These are phyloP conservation scores for Nephrotoma flavescens DNA, from an alignment of 2,888 invertebrate genomes.

Conservation along the genomic window DNA sequence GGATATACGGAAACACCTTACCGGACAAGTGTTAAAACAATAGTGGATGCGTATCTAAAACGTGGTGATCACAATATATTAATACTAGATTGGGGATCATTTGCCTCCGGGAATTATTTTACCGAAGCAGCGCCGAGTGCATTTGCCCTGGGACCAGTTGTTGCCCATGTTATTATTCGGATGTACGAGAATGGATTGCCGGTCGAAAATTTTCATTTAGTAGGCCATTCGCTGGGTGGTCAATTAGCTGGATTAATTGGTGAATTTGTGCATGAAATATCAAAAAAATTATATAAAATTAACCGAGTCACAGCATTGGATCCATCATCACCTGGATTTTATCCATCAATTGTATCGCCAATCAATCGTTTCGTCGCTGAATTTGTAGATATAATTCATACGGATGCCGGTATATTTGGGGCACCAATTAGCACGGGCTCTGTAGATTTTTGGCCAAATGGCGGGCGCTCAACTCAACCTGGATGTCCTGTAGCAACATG, in stretches of 20 bases:
- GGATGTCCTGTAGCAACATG: constrained; percentile 21
- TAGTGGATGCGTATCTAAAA: constrained; percentile 27
- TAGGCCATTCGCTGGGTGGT: constrained; percentile 30
- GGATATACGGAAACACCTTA: constrained; percentile 42
- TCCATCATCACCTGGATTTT: constrained; percentile 15
- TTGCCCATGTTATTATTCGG: constrained; percentile 20
- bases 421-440: constrained; percentile 36
- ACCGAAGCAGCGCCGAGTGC: constrained; percentile 27
- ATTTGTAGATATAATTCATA: constrained; percentile 46
- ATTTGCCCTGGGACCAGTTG: constrained; percentile 14
- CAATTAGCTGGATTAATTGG: constrained; percentile 22
- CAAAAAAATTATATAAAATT: background rate
- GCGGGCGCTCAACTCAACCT: constrained; percentile 15
- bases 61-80: constrained; percentile 25
- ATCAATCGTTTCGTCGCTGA: constrained; percentile 29
- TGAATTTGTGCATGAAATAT: constrained; percentile 16
- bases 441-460: constrained; percentile 32
- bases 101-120: constrained; percentile 29
- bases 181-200: constrained; percentile 25
- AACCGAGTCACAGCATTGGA: constrained; percentile 13
- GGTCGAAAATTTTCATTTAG: constrained; percentile 22
- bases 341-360: constrained; percentile 1
- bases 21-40: constrained; percentile 39
- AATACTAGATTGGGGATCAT: constrained; percentile 27
- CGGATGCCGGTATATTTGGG: constrained; percentile 40